phyloP scores from a whole-genome alignment of 2,113 vertebrate genomes.

The Oxyruncus cristatus region DNA sequence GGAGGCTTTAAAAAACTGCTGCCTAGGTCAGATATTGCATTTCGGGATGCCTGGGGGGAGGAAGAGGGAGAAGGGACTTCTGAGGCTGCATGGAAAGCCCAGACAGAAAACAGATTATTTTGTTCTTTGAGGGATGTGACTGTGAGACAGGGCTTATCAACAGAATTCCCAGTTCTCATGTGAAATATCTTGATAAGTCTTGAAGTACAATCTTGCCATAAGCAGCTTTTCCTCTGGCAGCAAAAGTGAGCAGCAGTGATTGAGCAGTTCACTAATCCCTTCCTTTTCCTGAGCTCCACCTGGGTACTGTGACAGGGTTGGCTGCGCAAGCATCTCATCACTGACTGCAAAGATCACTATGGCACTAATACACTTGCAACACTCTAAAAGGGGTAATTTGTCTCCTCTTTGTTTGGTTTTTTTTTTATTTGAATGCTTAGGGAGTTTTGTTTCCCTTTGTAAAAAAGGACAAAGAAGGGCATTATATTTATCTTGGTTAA shows the following conservation, averaged over 20 bases:
- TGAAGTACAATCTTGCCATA: conserved; percentile 19
- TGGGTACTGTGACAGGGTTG: background rate
- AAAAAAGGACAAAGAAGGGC: background rate
- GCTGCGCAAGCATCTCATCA: background rate
- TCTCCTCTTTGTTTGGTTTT: background rate
- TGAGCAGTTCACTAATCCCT: conserved; percentile 18
- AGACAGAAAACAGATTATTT: conserved; percentile 6
- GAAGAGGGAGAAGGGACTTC: background rate
- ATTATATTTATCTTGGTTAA: background rate
- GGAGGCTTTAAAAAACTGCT: background rate
- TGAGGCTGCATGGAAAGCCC: background rate
- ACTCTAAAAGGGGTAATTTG: background rate
- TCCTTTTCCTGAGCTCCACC: background rate
- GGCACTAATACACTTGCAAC: background rate
- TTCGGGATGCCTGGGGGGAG: background rate
- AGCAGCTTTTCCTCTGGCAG: conserved; percentile 50
- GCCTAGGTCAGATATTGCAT: background rate
- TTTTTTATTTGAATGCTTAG: background rate
- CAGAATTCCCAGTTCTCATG: conserved; percentile 22
- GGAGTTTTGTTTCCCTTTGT: background rate
- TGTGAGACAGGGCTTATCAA: conserved; percentile 17
- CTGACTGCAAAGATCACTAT: background rate
- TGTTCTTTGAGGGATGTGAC: background rate
- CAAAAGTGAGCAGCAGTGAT: background rate
- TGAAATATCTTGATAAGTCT: conserved; percentile 30